These are phyloP conservation scores for Luscinia luscinia DNA, from an alignment of 2,797 vertebrate species.

Conservation along the genomic window DNA sequence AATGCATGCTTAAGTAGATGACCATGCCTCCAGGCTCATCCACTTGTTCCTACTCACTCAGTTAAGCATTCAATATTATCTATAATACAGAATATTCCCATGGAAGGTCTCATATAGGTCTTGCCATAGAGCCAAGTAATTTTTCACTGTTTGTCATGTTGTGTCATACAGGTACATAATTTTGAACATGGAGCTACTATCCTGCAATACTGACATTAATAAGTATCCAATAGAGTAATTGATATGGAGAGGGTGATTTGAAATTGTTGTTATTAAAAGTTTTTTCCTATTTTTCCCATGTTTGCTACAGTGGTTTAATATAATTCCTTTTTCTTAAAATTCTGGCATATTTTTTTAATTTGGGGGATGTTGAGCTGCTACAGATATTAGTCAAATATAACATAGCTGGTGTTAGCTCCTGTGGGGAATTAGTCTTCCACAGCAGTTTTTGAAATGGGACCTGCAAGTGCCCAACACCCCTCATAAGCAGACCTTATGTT, in stretches of 20 bases:
- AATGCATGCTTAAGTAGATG: slow-evolving; percentile 71
- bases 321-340: neutral
- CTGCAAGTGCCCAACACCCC: neutral
- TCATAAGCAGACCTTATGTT: neutral
- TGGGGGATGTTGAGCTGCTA: neutral
- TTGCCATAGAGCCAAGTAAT: slow-evolving; percentile 57
- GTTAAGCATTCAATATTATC: slow-evolving; percentile 67
- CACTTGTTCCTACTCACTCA: slow-evolving; percentile 63
- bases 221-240: neutral
- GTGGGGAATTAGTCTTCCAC: neutral
- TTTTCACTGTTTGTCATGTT: neutral
- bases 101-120: slow-evolving; percentile 46
- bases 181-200: neutral
- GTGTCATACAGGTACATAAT: neutral
- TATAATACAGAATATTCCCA: slow-evolving; percentile 58
- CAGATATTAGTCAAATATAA: neutral
- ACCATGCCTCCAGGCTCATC: slow-evolving; percentile 68
- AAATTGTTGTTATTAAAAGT: neutral
- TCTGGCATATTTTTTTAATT: neutral
- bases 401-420: neutral
- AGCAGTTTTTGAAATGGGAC: neutral
- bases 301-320: neutral
- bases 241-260: neutral
- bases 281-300: neutral
- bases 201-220: neutral